Evolutionary conservation across 1,140 invertebrate genomes (phyloP), one percentile per base, ranked within the genome.

Genomic region (Drosophila littoralis): DNA sequence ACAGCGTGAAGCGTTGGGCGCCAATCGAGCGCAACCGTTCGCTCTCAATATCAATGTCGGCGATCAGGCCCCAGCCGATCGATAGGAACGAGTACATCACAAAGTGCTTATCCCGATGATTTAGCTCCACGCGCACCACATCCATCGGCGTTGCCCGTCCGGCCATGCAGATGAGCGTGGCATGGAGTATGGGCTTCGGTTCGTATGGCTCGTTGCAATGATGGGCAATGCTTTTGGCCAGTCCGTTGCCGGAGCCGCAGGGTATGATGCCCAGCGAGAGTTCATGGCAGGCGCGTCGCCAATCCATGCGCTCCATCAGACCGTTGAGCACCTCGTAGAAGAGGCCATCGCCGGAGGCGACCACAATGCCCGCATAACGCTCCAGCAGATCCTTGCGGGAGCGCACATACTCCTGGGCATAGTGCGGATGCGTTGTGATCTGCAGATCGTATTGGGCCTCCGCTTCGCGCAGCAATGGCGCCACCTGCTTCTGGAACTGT

Each of bases 41-140:
- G 93, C 98, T 99, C 92, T 99, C 98, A 73, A 98, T 98, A 92
- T 99, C 98, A 80, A 99, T 97, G 92, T 99, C 98, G 0, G 98
- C 96, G n/a, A 99, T 93, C 1, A 99, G 92, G 1, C 98, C 98
- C 98, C 98, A 99, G 36, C 97, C 97, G 28, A 98, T 94, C 1
- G 97, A 98, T 15, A 99, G 93, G 91, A 99, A 99, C 8, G 98
- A 98, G 92, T 96, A 98, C 81, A 98, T 93, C 71, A 95, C 96
- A 92, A 38, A 75, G 10, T 79, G 55, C 33, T 88, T 91, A 4
- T 93, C 91, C 94, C 94, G 91, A 93, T 94, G 46, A 93, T 94
- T 22, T 94, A 85, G 96, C 91, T 97, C 96, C 1, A 97, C 95
- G 58, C 96, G 93, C 9, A 98, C 96, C 45, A 99, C 93, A 92